Evolutionary conservation across 2,888 invertebrate genomes (phyloP), one percentile per base, ranked within the genome.

Genomic region (Nipponacmea schrenckii): DNA sequence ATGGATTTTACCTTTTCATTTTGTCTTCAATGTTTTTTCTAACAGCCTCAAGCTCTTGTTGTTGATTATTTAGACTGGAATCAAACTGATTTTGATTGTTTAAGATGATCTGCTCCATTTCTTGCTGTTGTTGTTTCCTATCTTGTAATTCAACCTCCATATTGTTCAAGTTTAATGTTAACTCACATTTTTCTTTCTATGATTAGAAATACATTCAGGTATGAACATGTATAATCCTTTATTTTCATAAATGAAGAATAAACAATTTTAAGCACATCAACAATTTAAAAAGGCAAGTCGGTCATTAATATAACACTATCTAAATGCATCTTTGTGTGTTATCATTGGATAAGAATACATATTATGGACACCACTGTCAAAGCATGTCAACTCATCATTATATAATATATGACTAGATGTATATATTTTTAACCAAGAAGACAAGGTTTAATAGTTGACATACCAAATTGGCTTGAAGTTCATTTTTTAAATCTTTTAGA

Each of bases 21-120:
- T 39, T 39, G 10, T 39, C 39, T 39, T 39, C 5, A 39, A 39
- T 39, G 65, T 71, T 70, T 14, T 69, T 56, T 69, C 72, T 76
- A 10, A 12, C 14, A 12, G 56, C 8, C 12, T 56, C 56, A 24
- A 56, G 24, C 12, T 56, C 56, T 56, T 24, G 20, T 24, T 56
- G 56, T 56, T 20, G 20, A 2, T 20, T 14, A 56, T 56, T 4
- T 0, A 56, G 8, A 56, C 56, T 56, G 20, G 56, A 12, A 56
- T 69, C 69, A 64, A 64, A 46, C 27, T 48, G 7, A 20, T 39
- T 48, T 48, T 69, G 62, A 50, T 69, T 50, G 44, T 24, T n/a
- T 15, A 10, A 46, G n/a, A 66, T 31, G 7, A 14, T 17, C n/a
- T 66, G 66, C 20, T 66, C 66, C 24, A 66, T 15, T 20, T 66